Base-by-base conservation (phyloP, 2,888 invertebrate species). In the Ceratothoa steindachneri region DNA sequence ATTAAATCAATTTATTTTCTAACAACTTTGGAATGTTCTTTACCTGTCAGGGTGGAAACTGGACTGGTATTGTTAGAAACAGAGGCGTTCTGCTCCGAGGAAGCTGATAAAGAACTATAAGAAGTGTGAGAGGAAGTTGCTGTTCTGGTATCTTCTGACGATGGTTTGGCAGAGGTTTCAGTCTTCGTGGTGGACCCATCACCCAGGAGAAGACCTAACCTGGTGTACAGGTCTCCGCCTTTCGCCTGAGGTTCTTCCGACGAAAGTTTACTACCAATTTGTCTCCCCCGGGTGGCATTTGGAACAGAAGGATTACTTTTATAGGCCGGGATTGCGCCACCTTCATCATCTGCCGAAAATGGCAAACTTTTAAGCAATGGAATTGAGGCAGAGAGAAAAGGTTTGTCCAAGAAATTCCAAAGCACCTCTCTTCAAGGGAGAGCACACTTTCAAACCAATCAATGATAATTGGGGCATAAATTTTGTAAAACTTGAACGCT, bases 31-130 rank as follows among this genome's bases (percentile, higher is more conserved):
- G n/a, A n/a, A n/a, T n/a, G 24, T n/a, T 28, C 31, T 72, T 73
- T 77, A 86, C 86, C 93, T 1, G 93, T 93, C 55, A 94, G 86
- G 0, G 93, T 94, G 30, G 93, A 93, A n/a, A 94, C 90, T 71
- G 93, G 93, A 83, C 93, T 93, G 51, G 93, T 92, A 82, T 93
- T 93, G 73, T 90, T 90, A 29, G 93, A 91, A 68, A 91, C 89
- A 69, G 91, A 86, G 0, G 91, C 90, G 80, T 89, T 89, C 0
- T 86, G 85, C 75, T 88, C 88, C 75, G 87, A 86, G 75, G 87
- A 88, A 41, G 86, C 87, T 73, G 88, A 81, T 19, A 88, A 87
- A 66, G 87, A 87, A 74, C 87, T 86, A 28, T 87, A 87, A 24
- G 86, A 85, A 78, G 71, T 80, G 66, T 86, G 85, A 1, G 82